These are phyloP conservation scores for Sphyrna mokarran DNA, from an alignment of 2,113 vertebrate species.

Conservation along the genomic window DNA sequence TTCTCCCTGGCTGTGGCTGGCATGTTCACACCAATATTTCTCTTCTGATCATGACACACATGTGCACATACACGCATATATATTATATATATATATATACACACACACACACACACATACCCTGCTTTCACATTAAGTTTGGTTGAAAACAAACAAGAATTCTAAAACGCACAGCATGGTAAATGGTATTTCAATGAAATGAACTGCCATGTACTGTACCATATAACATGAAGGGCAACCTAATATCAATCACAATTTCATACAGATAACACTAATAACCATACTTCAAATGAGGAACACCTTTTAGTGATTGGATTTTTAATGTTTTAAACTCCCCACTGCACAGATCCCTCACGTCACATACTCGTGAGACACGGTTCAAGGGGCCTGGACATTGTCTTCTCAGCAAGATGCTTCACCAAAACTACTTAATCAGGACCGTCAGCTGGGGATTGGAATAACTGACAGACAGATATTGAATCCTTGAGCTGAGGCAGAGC, in stretches of 20 bases:
- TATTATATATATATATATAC: not conserved
- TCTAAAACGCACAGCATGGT: slow-evolving; percentile 11
- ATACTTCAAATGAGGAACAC: slow-evolving; percentile 18
- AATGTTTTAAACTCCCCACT: not conserved
- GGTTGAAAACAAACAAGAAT: slow-evolving; percentile 6
- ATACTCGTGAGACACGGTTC: not conserved
- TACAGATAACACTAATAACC: not conserved
- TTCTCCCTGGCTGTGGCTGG: slow-evolving; percentile 34
- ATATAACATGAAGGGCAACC: not conserved
- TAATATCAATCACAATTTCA: not conserved
- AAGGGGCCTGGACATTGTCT: not conserved
- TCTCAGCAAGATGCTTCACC: not conserved
- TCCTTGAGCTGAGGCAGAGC: not conserved
- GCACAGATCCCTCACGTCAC: not conserved
- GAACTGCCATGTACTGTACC: slow-evolving; percentile 3
- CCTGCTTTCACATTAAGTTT: not conserved
- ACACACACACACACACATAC: too few relatives aligned
- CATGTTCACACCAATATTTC: not conserved
- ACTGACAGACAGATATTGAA: too few relatives aligned
- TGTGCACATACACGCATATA: too few relatives aligned
- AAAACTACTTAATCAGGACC: not conserved
- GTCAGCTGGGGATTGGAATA: not conserved
- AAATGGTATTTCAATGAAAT: slow-evolving; percentile 26
- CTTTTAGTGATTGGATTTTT: not conserved
- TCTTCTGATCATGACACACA: not conserved